phyloP scores from a whole-genome alignment of 2,888 invertebrate species.

The Athalia cordata region DNA sequence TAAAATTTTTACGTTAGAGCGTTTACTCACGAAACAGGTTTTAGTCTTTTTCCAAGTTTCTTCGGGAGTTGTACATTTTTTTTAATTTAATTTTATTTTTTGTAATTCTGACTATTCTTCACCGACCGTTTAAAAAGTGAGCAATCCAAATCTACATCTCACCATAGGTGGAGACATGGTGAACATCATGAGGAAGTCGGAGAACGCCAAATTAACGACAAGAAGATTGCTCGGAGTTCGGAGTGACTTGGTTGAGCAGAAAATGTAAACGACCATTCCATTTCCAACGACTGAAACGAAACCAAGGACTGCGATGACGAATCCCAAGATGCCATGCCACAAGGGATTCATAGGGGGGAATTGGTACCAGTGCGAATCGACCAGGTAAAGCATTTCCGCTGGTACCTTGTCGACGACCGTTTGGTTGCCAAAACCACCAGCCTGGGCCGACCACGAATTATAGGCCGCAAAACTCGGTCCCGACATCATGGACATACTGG shows the following conservation, averaged over 20 bases:
- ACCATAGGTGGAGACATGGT: conserved; percentile 87
- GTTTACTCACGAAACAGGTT: too few relatives aligned
- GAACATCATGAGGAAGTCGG: conserved; percentile 93
- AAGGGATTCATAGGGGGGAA: conserved; percentile 92
- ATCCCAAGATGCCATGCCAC: conserved; percentile 89
- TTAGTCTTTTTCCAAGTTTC: too few relatives aligned
- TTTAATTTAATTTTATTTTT: too few relatives aligned
- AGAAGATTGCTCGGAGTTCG: conserved; percentile 94
- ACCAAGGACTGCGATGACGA: conserved; percentile 86
- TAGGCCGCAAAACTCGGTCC: conserved; percentile 75
- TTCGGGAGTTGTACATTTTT: too few relatives aligned
- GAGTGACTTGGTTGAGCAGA: conserved; percentile 82
- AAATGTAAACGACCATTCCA: conserved; percentile 85
- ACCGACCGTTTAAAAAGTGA: too few relatives aligned
- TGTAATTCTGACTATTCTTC: too few relatives aligned
- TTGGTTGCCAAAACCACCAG: conserved; percentile 77
- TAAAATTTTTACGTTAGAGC: too few relatives aligned
- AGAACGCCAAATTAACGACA: conserved; percentile 93
- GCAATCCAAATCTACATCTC: not conserved
- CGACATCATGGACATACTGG: conserved; percentile 73
- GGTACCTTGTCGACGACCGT: conserved; percentile 88
- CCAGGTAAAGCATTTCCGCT: conserved; percentile 84
- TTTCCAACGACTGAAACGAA: conserved; percentile 82
- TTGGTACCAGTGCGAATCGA: conserved; percentile 90
- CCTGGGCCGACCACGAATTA: conserved; percentile 62